A percentile compares a stretch with the other conserved stretches of the same genome.
Conservation (phyloP, 1,140 invertebrate species). For the Aethina tumida region DNA sequence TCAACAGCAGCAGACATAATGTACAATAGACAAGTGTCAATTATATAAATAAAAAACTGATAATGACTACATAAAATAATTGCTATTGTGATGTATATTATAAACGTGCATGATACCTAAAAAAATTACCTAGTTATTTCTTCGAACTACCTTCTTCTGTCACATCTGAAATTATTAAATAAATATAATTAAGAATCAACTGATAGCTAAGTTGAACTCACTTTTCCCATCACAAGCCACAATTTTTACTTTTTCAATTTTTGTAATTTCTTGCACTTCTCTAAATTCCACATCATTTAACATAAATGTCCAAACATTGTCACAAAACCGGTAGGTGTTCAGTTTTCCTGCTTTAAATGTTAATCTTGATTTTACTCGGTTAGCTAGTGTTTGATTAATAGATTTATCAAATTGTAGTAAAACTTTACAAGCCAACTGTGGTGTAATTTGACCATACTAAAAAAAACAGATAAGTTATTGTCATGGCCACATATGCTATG, state of each 20-base stretch:
- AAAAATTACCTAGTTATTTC: too few relatives aligned
- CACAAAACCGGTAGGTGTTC: constrained; percentile 98
- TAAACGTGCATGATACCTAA: too few relatives aligned
- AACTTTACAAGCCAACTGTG: constrained; percentile 83
- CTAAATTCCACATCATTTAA: constrained; percentile 96
- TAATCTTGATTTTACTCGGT: constrained; percentile 81
- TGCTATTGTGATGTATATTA: too few relatives aligned
- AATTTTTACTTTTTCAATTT: constrained; percentile 97
- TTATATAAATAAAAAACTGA: too few relatives aligned
- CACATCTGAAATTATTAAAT: constrained; percentile 20
- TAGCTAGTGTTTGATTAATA: constrained; percentile 91
- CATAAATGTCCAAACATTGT: constrained; percentile 99
- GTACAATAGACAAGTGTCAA: too few relatives aligned
- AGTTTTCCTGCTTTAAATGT: constrained; percentile 95
- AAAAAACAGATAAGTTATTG: constrained; percentile 36
- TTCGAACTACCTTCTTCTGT: constrained; percentile 22
- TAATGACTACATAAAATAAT: too few relatives aligned
- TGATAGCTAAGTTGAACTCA: constrained; percentile 42
- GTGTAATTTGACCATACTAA: constrained; percentile 93
- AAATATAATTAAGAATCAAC: constrained; percentile 4
- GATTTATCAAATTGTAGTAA: constrained; percentile 94
- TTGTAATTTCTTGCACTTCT: constrained; percentile 89
- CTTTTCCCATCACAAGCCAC: constrained; percentile 99
- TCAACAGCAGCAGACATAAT: too few relatives aligned
- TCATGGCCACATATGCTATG: constrained; percentile 2